Base-by-base conservation (phyloP, 2,888 invertebrate species). In the Pachymerium ferrugineum region DNA sequence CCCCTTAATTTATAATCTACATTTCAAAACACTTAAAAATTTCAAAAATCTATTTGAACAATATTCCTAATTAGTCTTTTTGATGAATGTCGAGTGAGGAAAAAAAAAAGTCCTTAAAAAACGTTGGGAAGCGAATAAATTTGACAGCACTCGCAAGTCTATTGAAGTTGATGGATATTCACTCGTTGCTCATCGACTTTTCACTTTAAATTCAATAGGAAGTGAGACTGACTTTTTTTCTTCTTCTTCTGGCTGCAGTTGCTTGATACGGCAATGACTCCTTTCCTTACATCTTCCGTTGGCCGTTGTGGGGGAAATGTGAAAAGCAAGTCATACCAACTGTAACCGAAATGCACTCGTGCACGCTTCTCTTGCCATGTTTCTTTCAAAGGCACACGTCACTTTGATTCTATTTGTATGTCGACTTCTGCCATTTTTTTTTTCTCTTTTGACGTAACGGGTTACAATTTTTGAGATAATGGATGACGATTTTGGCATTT, bases 221-320 rank as follows among this genome's bases (percentile, higher is more conserved):
- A 62, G 62, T 62, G 28, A n/a, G 12, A 28, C 25, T 25, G 54
- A 62, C 28, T 25, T 54, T 22, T n/a, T n/a, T n/a, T n/a, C n/a
- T 54, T 38, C 38, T 62, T 62, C 28, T 62, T 28, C 28, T 62
- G 62, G 62, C 62, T 62, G 62, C 62, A 62, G 62, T 62, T 62
- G 12, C 28, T 10, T 62, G 62, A 62, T 62, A 62, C 25, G 62
- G 62, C 62, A 62, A 62, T 62, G 62, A 62, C 62, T 62, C 28
- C 62, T 62, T 62, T 62, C 62, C 62, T 62, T 62, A 62, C 62
- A 62, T 62, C 62, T 62, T 62, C 62, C 62, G 62, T 62, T 62
- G 62, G 62, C 62, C 62, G 62, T 62, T 62, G 62, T 62, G 62
- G 28, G 62, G 62, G 62, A 62, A 62, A 62, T 62, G 62, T 62